Percentiles rank a stretch among this genome's conserved stretches.
Evolutionary conservation across 2,113 vertebrate species (phyloP).

Genomic region (Lepidothrix coronata): DNA sequence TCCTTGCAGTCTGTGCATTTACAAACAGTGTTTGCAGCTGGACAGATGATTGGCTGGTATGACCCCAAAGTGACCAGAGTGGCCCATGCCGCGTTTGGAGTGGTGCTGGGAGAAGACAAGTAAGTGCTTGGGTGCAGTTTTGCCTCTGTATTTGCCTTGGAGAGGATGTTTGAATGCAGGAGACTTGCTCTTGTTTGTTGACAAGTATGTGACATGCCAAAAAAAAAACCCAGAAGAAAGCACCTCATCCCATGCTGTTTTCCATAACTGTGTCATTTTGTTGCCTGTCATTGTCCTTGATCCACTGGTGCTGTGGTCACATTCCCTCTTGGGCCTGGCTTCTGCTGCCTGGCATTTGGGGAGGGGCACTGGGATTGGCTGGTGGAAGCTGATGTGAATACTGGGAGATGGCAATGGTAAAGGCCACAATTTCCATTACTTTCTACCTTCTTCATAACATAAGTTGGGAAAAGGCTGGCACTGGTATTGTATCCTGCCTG

Average conservation of each 20-base stretch:
- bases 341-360: not conserved
- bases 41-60: constrained; percentile 93
- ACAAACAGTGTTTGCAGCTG: constrained; percentile 87
- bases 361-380: not conserved
- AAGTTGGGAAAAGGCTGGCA: not conserved
- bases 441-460: not conserved
- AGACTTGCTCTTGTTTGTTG: not conserved
- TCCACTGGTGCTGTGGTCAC: not conserved
- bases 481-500: not conserved
- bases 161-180: not conserved
- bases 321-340: not conserved
- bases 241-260: not conserved
- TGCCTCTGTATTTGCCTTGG: not conserved
- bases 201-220: not conserved
- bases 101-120: constrained; percentile 98
- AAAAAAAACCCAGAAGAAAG: accelerated
- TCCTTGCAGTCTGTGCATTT: constrained; percentile 84
- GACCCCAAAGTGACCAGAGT: constrained; percentile 87
- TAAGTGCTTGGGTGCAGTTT: constrained; percentile 70
- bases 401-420: not conserved
- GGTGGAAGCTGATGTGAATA: not conserved
- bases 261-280: not conserved
- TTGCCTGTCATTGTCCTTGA: not conserved
- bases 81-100: constrained; percentile 90
- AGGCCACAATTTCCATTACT: not conserved